Base-by-base conservation (phyloP, 2,113 vertebrate species). In the Microcebus jonahi region DNA sequence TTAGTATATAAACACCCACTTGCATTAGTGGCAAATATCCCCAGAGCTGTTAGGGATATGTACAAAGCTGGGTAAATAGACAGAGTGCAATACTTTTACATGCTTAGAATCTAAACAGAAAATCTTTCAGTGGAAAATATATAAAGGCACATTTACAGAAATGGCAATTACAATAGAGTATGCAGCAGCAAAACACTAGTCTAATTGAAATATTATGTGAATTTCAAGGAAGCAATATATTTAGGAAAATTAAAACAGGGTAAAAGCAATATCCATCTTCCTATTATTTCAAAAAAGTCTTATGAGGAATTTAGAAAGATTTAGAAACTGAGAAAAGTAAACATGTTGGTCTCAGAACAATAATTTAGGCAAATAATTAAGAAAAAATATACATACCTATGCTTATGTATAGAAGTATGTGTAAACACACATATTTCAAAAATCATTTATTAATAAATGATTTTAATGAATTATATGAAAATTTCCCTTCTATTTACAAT, bases 11-110 rank as follows among this genome's bases (percentile, higher is more conserved):
- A 96, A 92, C 31, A 89, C 34, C 10, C 63, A 59, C 57, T 84
- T 91, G 73, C 68, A 90, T 92, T 93, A 97, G 75, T 76, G 31
- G 55, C 68, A 88, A 83, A 92, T 80, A 93, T 65, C 63, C 63
- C 76, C 45, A 61, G 83, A 57, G 39, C 65, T 65, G 34, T 87
- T 93, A 93, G 18, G 83, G 57, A 80, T 95, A 84, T 67, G 20
- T 61, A 63, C 75, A 96, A 95, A 97, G 75, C 57, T 85, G 63
- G 15, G 84, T 85, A 97, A 95, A 95, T 9, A 94, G 81, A 84
- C 14, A 91, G 34, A 90, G 63, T 76, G 5, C 48, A 84, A 87
- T 84, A 45, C 12, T 73, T 93, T 67, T 45, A 34, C 65, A 82
- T 84, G 75, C 55, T 81, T 57, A 55, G 70, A 76, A 94, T 93